Evolutionary conservation across 2,113 vertebrate species (phyloP).

Genomic region (Uropsilus gracilis): DNA sequence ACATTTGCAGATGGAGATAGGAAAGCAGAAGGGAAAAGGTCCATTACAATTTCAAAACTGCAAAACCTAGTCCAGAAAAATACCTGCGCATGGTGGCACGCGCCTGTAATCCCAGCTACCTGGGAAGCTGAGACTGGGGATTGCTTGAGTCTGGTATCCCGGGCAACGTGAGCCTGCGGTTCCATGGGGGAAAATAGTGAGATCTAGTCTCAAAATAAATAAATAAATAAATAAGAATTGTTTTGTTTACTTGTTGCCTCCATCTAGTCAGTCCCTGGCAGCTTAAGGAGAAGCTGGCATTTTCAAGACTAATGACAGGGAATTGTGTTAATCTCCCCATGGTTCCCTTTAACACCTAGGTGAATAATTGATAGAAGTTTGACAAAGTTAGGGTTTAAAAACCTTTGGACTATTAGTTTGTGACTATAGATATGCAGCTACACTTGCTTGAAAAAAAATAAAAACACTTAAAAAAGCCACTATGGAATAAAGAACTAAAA

Average conservation of each 20-base stretch:
- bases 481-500: not conserved
- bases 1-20: too few species aligned
- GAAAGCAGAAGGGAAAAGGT: too few species aligned
- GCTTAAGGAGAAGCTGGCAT: not conserved
- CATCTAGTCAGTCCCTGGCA: not conserved
- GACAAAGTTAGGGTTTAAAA: not conserved
- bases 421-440: not conserved
- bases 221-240: too few species aligned
- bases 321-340: not conserved
- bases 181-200: too few species aligned
- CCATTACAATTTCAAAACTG: too few species aligned
- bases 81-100: too few species aligned
- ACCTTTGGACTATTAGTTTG: not conserved
- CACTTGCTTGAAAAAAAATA: not conserved
- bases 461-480: not conserved
- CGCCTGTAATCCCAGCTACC: too few species aligned
- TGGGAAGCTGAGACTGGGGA: too few species aligned
- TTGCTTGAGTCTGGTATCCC: too few species aligned
- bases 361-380: not conserved
- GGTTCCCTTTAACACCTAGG: not conserved
- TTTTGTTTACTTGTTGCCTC: not conserved
- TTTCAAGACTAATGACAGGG: slow-evolving; percentile 5
- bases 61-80: too few species aligned
- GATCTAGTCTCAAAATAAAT: too few species aligned
- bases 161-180: too few species aligned